phyloP scores from a whole-genome alignment of 2,113 vertebrate genomes.

The Cyanoramphus novaezelandiae region DNA sequence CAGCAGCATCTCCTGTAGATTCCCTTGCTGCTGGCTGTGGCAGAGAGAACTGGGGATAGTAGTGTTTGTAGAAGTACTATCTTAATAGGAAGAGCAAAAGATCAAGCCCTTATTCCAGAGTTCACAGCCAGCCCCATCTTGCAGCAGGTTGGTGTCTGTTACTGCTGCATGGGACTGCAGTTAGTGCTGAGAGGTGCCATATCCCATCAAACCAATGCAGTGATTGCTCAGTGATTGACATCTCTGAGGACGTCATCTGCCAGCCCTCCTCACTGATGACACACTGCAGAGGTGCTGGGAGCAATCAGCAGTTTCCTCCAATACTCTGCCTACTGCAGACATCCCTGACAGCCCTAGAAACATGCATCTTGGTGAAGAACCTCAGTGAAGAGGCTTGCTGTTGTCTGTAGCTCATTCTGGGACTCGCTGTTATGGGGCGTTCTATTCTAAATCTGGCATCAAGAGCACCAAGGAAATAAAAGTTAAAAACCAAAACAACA shows the following conservation, averaged over 20 bases:
- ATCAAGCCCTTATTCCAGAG: background rate
- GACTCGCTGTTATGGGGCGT: constrained; percentile 27
- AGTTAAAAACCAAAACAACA: background rate
- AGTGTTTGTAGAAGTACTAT: background rate
- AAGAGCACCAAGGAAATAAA: constrained; percentile 59
- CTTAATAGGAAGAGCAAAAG: background rate
- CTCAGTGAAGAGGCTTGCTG: background rate
- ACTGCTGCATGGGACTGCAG: background rate
- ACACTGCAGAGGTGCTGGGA: constrained; percentile 13
- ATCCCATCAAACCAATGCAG: background rate
- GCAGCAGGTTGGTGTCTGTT: background rate
- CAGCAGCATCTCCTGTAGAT: background rate
- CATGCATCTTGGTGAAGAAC: background rate
- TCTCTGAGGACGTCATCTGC: background rate
- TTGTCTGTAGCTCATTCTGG: constrained; percentile 3
- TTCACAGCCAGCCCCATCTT: background rate
- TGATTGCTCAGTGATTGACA: background rate
- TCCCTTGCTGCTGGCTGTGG: background rate
- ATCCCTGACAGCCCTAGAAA: background rate
- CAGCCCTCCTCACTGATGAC: constrained; percentile 2
- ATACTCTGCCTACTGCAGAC: background rate
- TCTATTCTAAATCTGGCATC: background rate
- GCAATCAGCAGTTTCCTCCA: background rate
- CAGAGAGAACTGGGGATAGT: background rate
- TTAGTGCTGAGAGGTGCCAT: background rate